Evolutionary conservation across 2,888 invertebrate species (phyloP).

Genomic region (Carcina quercana): DNA sequence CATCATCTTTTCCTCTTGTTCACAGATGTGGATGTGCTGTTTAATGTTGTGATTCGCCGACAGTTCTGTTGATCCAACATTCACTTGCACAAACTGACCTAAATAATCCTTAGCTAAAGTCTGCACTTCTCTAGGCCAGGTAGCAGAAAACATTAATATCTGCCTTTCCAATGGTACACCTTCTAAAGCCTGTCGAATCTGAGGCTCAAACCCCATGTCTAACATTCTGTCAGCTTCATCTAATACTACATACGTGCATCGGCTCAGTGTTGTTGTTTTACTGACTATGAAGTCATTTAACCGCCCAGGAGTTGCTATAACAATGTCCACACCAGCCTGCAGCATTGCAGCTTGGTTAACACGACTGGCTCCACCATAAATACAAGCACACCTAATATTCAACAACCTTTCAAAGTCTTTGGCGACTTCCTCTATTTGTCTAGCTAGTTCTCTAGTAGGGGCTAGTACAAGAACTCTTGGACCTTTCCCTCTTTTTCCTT

Average conservation of each 20-base stretch:
- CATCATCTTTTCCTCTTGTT: constrained; percentile 84
- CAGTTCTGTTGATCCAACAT: constrained; percentile 90
- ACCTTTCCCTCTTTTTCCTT: constrained; percentile 81
- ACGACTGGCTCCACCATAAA: constrained; percentile 91
- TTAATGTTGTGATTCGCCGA: constrained; percentile 93
- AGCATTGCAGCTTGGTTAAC: constrained; percentile 77
- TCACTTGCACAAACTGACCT: constrained; percentile 91
- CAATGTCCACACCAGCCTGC: constrained; percentile 85
- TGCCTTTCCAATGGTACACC: constrained; percentile 95
- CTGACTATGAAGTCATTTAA: constrained; percentile 87
- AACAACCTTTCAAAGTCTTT: constrained; percentile 82
- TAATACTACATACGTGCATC: constrained; percentile 88
- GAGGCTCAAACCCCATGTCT: constrained; percentile 98
- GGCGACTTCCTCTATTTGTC: constrained; percentile 87
- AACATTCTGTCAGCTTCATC: constrained; percentile 97
- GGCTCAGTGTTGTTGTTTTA: constrained; percentile 79
- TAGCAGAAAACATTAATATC: constrained; percentile 98
- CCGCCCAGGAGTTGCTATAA: constrained; percentile 91
- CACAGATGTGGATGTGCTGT: constrained; percentile 88
- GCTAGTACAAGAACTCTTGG: constrained; percentile 88
- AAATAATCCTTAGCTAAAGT: constrained; percentile 94
- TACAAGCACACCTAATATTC: constrained; percentile 84
- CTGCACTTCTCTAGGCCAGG: constrained; percentile 97
- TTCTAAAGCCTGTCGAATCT: constrained; percentile 92
- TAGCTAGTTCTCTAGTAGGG: constrained; percentile 84